Evolutionary conservation across 2,888 invertebrate genomes (phyloP).

Genomic region (Lordiphosa fenestrarum): DNA sequence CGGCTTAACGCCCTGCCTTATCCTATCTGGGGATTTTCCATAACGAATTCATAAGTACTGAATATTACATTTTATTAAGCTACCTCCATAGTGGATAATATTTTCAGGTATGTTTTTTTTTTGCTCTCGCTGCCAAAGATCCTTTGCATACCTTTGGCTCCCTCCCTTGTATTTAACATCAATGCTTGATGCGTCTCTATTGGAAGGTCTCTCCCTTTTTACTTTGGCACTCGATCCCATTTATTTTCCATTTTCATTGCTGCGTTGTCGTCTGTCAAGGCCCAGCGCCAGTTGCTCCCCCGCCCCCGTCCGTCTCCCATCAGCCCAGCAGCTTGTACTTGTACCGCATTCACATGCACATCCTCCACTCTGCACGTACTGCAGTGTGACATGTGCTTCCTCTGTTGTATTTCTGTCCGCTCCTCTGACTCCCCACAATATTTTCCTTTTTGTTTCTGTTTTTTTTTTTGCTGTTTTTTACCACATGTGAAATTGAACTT

Average conservation of each 20-base stretch:
- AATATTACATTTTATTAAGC: too few species aligned
- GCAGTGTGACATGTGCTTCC: conserved; percentile 69
- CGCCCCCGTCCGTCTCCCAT: not conserved
- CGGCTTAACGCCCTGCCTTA: too few species aligned
- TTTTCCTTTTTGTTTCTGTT: conserved; percentile 17
- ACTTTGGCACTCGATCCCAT: conserved; percentile 17
- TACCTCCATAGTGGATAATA: too few species aligned
- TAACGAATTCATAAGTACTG: too few species aligned
- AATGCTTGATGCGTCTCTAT: conserved; percentile 2
- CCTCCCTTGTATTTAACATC: not conserved
- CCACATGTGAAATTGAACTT: conserved; percentile 74
- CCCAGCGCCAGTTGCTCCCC: conserved; percentile 46
- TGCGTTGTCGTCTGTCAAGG: conserved; percentile 54
- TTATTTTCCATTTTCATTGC: conserved; percentile 35
- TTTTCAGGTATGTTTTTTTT: too few species aligned
- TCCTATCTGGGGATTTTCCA: too few species aligned
- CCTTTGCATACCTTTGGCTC: conserved; percentile 15
- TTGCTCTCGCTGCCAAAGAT: not conserved
- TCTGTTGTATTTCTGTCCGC: conserved; percentile 59
- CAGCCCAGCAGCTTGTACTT: not conserved
- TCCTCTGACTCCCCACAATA: conserved; percentile 29
- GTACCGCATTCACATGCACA: conserved; percentile 20
- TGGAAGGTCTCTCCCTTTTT: conserved; percentile 12
- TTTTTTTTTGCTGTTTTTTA: conserved; percentile 54
- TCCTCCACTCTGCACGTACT: conserved; percentile 42